Conservation (phyloP, 2,113 vertebrate species). For the Andinoacara biseriatus region DNA sequence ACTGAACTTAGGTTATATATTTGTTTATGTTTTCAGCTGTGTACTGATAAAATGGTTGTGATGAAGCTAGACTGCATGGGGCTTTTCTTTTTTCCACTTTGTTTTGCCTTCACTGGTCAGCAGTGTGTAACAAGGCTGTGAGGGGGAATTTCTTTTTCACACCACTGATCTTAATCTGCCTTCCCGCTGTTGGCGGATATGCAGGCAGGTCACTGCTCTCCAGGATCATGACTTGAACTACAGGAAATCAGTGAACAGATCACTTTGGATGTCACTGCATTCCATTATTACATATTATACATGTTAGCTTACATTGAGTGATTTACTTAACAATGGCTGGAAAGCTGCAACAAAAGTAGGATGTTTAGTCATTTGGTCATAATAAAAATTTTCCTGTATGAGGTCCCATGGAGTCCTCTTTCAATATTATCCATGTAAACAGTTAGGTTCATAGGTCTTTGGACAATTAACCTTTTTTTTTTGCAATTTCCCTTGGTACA, state of each 20-base stretch:
- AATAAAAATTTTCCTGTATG: background rate
- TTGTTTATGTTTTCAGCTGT: background rate
- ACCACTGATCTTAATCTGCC: slow-evolving; percentile 3
- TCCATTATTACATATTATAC: background rate
- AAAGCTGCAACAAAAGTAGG: background rate
- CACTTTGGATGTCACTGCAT: background rate
- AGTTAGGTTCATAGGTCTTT: no score
- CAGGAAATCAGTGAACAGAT: background rate
- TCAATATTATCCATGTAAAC: no score
- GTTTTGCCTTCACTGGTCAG: slow-evolving; percentile 23
- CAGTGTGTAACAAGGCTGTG: background rate
- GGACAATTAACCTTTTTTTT: no score
- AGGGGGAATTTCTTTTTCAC: background rate
- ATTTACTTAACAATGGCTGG: background rate
- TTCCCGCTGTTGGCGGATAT: background rate
- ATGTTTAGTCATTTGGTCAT: background rate
- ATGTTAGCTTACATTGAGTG: background rate
- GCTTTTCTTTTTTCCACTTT: background rate
- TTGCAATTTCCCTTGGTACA: no score
- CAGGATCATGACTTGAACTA: background rate
- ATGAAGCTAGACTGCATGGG: background rate
- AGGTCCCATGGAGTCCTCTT: no score
- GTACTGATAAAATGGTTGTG: background rate
- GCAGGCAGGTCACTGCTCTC: background rate
- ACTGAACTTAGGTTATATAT: background rate